A percentile compares a stretch with the other conserved stretches of the same genome.
phyloP scores from a whole-genome alignment of 2,888 invertebrate genomes.

The Copidosoma aretas region DNA sequence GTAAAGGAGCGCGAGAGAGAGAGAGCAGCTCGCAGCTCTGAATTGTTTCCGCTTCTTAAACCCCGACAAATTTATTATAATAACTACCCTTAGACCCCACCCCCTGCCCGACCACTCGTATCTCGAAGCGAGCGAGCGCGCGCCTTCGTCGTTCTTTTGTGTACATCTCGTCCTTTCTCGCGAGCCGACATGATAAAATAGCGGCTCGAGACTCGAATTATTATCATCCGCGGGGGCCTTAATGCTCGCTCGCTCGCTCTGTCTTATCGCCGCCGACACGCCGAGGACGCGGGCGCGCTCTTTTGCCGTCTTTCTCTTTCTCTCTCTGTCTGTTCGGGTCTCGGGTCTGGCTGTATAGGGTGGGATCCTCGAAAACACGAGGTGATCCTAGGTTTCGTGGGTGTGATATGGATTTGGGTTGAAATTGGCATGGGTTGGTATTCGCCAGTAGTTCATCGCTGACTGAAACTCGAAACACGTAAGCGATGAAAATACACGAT shows the following conservation, averaged over 20 bases:
- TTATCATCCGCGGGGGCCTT: constrained; percentile 9
- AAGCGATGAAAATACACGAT: too few species aligned
- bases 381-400: too few species aligned
- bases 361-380: background rate
- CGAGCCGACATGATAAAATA: constrained; percentile 21
- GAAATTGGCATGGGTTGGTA: too few species aligned
- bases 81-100: constrained; percentile 57
- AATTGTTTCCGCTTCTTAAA: constrained; percentile 63
- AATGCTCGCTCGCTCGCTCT: constrained; percentile 3
- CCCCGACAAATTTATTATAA: constrained; percentile 62
- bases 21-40: constrained; percentile 54
- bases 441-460: too few species aligned
- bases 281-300: background rate
- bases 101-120: constrained; percentile 20
- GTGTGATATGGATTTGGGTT: too few species aligned
- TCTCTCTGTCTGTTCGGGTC: background rate
- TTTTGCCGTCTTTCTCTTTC: background rate
- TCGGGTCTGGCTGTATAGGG: background rate
- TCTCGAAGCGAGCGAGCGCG: constrained; percentile 21
- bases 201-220: constrained; percentile 30
- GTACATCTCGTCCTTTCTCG: constrained; percentile 6
- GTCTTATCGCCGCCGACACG: constrained; percentile 17
- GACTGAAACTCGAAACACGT: too few species aligned
- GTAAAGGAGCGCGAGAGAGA: too few species aligned
- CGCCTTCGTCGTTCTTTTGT: constrained; percentile 28